Evolutionary conservation across 2,797 vertebrate species (phyloP), one percentile per base, ranked within the genome.

Genomic region (Heterohyrax brucei): DNA sequence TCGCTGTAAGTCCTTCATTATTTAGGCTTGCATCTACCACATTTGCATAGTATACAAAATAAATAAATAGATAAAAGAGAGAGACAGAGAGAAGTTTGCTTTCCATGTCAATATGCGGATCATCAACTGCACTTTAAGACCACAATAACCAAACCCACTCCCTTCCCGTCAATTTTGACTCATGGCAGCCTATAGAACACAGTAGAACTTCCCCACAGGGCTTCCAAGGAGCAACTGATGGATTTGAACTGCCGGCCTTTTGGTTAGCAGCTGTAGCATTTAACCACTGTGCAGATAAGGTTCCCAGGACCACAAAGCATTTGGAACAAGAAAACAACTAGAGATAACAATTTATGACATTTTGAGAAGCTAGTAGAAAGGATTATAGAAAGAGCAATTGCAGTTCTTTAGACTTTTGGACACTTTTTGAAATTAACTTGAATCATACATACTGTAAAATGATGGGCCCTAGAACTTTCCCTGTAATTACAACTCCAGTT

Each of bases 371-470:
- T 33, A 48, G 10, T 33, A 66, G 86, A 19, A 81, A 88, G 39
- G 61, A 86, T 14, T 50, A 3, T 68, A 89, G 78, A 89, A 88
- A 48, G 18, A 50, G 1, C 59, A 24, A 56, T 64, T 84, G 7
- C 77, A 78, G 13, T 76, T 87, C 46, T 61, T 53, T 76, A 92
- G 68, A 87, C 5, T 33, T 72, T 81, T 76, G 28, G 24, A 80
- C 18, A 80, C 84, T 48, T 78, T 89, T 84, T 86, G 75, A 26
- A 94, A 87, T 80, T 59, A 94, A 56, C 84, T 88, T 90, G 19
- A 95, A 46, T 64, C 70, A 73, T 61, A 75, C 75, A 83, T 76
- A 21, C 39, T 89, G 0, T 64, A 48, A 68, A 81, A 16, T 92
- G 68, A 70, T 77, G 10, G 10, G 76, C 12, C 9, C 21, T 28